These are phyloP conservation scores for Hirtodrosophila duncani DNA, from an alignment of 2,888 invertebrate species.

Conservation along the genomic window DNA sequence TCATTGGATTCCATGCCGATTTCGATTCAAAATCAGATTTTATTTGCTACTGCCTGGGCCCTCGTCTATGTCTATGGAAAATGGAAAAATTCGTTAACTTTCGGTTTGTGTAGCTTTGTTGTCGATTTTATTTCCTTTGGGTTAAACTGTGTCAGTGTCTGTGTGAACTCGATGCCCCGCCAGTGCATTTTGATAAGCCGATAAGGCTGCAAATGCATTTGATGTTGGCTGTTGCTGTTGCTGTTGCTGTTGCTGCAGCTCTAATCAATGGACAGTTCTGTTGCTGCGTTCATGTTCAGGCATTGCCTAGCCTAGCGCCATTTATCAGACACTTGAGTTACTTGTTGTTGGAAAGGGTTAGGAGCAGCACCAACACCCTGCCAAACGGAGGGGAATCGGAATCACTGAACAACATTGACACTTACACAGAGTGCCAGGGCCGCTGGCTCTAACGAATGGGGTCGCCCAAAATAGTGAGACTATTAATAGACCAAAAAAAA, in stretches of 20 bases:
- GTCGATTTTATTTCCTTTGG: slow-evolving; percentile 4
- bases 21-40: no score
- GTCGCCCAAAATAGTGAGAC: slow-evolving; percentile 35
- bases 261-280: no score
- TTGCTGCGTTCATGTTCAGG: no score
- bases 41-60: slow-evolving; percentile 35
- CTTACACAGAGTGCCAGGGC: slow-evolving; percentile 14
- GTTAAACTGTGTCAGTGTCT: slow-evolving; percentile 6
- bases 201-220: slow-evolving; percentile 7
- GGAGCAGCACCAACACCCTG: slow-evolving; percentile 5
- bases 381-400: neutral
- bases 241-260: slow-evolving; percentile 8
- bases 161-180: neutral
- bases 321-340: slow-evolving; percentile 55
- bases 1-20: no score
- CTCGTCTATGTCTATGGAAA: slow-evolving; percentile 41
- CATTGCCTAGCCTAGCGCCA: slow-evolving; percentile 60
- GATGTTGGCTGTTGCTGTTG: slow-evolving; percentile 39
- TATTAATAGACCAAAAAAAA: slow-evolving; percentile 46
- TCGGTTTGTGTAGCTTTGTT: no score
- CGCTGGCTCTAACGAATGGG: slow-evolving; percentile 28
- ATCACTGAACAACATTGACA: slow-evolving; percentile 15
- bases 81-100: slow-evolving; percentile 54
- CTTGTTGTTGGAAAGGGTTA: no score
- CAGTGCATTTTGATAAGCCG: neutral